Percentiles rank a stretch among this genome's conserved stretches.
Evolutionary conservation across 1,140 invertebrate species (phyloP).

Genomic region (Sminthurides bifidus): DNA sequence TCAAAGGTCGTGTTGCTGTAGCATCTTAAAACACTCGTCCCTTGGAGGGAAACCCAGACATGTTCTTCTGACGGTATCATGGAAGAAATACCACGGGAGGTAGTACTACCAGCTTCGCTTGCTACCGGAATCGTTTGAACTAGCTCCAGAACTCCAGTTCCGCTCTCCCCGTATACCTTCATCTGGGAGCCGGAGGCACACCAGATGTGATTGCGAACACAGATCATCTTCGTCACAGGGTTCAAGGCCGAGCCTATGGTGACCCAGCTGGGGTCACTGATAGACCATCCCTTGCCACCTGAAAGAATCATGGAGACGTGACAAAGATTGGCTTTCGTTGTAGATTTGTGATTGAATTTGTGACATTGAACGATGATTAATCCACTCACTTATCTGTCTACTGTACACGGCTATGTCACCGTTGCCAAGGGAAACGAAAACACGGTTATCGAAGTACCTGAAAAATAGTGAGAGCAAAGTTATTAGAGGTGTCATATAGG

Average conservation of each 20-base stretch:
- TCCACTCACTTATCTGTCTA: constrained; percentile 64
- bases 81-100: constrained; percentile 55
- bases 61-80: constrained; percentile 55
- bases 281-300: constrained; percentile 71
- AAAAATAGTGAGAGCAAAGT: not conserved
- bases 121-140: constrained; percentile 67
- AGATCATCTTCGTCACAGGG: constrained; percentile 72
- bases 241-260: constrained; percentile 58
- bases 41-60: constrained; percentile 80
- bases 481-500: too few species aligned
- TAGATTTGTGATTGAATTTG: too few species aligned
- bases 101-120: constrained; percentile 52
- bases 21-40: constrained; percentile 62
- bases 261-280: constrained; percentile 53
- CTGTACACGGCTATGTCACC: constrained; percentile 80
- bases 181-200: constrained; percentile 51
- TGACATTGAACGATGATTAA: too few species aligned
- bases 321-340: too few species aligned
- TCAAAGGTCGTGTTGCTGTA: constrained; percentile 69
- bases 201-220: constrained; percentile 73
- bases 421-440: constrained; percentile 84
- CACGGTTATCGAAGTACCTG: constrained; percentile 59
- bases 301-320: constrained; percentile 29
- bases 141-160: constrained; percentile 41
- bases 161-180: constrained; percentile 23